Conservation (phyloP, 1,140 invertebrate genomes). For the Macrocentrus cingulum region DNA sequence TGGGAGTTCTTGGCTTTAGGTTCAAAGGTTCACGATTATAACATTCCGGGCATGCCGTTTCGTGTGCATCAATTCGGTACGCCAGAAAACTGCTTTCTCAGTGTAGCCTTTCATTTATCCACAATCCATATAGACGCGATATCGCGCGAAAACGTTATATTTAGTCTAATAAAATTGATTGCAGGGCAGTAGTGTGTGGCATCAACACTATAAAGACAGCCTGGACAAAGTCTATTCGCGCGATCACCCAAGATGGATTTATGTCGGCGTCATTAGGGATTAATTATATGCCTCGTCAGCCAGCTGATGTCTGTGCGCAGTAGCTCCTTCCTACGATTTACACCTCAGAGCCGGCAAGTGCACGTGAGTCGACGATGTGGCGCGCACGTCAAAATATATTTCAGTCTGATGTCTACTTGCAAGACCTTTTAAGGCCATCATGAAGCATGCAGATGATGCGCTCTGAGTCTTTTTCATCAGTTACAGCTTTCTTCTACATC, state of each 20-base stretch:
- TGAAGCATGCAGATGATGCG: neutral
- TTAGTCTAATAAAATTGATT: too few species aligned
- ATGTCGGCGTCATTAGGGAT: slow-evolving; percentile 53
- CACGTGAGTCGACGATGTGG: neutral
- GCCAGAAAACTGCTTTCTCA: slow-evolving; percentile 55
- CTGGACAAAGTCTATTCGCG: neutral
- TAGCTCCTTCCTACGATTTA: slow-evolving; percentile 25
- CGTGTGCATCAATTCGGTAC: slow-evolving; percentile 60
- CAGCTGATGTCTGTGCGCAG: slow-evolving; percentile 45
- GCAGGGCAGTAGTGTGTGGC: too few species aligned
- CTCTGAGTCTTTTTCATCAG: neutral
- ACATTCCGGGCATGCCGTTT: slow-evolving; percentile 59
- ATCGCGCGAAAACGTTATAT: too few species aligned
- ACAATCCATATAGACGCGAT: neutral
- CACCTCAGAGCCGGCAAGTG: neutral
- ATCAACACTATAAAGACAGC: neutral
- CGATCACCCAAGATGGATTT: slow-evolving; percentile 43
- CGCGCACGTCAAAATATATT: slow-evolving; percentile 15
- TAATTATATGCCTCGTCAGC: slow-evolving; percentile 53
- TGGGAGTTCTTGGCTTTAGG: slow-evolving; percentile 54
- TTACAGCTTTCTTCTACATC: neutral
- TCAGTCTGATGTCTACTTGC: neutral
- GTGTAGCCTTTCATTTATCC: neutral
- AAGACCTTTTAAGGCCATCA: slow-evolving; percentile 2
- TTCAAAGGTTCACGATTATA: slow-evolving; percentile 60